A percentile compares a stretch with the other conserved stretches of the same genome.
Conservation (phyloP, 2,113 vertebrate species). For the Malurus cyaneus region DNA sequence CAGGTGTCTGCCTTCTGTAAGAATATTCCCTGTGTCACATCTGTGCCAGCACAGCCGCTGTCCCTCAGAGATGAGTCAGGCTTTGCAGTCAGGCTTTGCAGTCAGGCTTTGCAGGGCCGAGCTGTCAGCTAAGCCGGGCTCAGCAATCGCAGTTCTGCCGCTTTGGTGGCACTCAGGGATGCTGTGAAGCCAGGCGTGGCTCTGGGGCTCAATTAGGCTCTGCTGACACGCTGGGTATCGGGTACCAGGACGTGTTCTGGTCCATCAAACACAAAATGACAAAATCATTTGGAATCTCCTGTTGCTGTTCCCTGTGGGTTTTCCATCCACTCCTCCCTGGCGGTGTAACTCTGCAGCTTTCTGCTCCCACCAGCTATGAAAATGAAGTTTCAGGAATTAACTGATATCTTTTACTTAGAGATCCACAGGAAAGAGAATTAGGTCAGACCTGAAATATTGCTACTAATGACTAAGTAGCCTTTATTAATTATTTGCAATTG, state of each 20-base stretch:
- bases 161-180: conserved; percentile 45
- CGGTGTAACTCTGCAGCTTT: neutral
- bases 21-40: conserved; percentile 41
- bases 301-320: neutral
- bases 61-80: neutral
- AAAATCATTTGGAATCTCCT: conserved; percentile 8
- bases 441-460: conserved; percentile 28
- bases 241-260: neutral
- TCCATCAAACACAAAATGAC: neutral
- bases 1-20: conserved; percentile 45
- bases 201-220: conserved; percentile 44
- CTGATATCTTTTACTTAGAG: neutral
- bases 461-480: conserved; percentile 6
- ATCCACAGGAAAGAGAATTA: neutral
- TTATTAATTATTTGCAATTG: conserved; percentile 8
- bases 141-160: neutral
- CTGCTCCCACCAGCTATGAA: neutral
- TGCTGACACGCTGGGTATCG: neutral
- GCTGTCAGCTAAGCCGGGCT: conserved; percentile 51
- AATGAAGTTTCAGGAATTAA: neutral
- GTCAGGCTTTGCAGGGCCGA: neutral
- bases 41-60: conserved; percentile 39
- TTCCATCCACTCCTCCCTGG: neutral
- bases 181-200: neutral
- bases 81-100: neutral